phyloP scores from a whole-genome alignment of 2,113 vertebrate genomes.

The Synchiropus splendidus region DNA sequence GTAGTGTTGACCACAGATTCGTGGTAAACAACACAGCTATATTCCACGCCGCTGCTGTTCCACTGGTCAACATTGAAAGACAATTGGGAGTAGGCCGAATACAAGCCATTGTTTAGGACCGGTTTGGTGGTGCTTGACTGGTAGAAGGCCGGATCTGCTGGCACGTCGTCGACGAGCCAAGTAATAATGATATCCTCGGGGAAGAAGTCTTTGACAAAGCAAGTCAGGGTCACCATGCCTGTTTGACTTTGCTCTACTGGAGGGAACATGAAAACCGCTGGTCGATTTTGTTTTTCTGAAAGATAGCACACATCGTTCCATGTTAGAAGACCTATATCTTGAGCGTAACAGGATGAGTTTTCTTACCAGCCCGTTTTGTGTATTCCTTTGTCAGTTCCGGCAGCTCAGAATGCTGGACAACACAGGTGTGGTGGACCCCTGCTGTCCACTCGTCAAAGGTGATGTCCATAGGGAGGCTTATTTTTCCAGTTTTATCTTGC shows the following conservation, averaged over 20 bases:
- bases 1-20: slow-evolving; percentile 27
- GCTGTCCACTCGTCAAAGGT: slow-evolving; percentile 43
- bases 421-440: slow-evolving; percentile 21
- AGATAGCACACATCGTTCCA: slow-evolving; percentile 31
- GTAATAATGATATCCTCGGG: slow-evolving; percentile 53
- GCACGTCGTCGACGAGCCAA: slow-evolving; percentile 60
- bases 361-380: slow-evolving; percentile 46
- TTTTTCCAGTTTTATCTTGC: fast-evolving
- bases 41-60: slow-evolving; percentile 21
- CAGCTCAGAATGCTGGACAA: neutral
- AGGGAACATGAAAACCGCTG: slow-evolving; percentile 57
- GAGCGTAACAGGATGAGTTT: neutral
- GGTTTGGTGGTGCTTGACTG: slow-evolving; percentile 31
- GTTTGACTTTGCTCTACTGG: slow-evolving; percentile 42
- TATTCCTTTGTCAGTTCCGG: fast-evolving
- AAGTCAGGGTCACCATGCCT: slow-evolving; percentile 57
- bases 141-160: neutral
- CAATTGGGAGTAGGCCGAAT: slow-evolving; percentile 56
- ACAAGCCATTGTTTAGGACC: slow-evolving; percentile 20
- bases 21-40: slow-evolving; percentile 60
- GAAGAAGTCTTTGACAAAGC: slow-evolving; percentile 66
- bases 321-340: neutral
- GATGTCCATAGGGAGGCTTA: neutral
- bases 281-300: slow-evolving; percentile 19
- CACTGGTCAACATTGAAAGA: slow-evolving; percentile 17